phyloP scores from a whole-genome alignment of 2,797 vertebrate species.

The Loriculus beryllinus region DNA sequence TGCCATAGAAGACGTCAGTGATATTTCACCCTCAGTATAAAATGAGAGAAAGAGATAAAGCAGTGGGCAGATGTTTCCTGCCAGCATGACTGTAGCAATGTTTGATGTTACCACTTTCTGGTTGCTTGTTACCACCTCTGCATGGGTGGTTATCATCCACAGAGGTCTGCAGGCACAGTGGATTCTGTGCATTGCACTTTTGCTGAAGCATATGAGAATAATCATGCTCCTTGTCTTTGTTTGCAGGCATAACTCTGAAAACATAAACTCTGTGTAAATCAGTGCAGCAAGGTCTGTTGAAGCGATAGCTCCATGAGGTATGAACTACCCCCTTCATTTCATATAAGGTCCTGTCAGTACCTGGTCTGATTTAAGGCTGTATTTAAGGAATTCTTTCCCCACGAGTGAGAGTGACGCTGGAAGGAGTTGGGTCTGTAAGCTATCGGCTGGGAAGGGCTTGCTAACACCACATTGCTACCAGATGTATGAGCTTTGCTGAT shows the following conservation, averaged over 20 bases:
- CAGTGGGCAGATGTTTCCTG: slow-evolving; percentile 11
- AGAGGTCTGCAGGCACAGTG: background rate
- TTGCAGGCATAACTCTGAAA: slow-evolving; percentile 31
- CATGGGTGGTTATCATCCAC: background rate
- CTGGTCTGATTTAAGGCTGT: slow-evolving; percentile 36
- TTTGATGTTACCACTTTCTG: background rate
- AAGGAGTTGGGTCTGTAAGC: background rate
- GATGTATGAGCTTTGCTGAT: slow-evolving; percentile 52
- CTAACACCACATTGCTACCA: slow-evolving; percentile 47
- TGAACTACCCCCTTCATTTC: background rate
- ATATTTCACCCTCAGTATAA: background rate
- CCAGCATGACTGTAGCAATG: background rate
- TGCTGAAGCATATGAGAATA: slow-evolving; percentile 24
- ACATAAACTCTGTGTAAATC: slow-evolving; percentile 27
- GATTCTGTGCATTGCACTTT: background rate
- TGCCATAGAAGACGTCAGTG: background rate
- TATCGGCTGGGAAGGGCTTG: slow-evolving; percentile 1
- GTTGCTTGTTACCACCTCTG: slow-evolving; percentile 25
- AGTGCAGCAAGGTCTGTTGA: slow-evolving; percentile 22
- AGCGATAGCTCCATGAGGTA: slow-evolving; percentile 33
- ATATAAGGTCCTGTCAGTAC: slow-evolving; percentile 49
- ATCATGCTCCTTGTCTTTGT: slow-evolving; percentile 14
- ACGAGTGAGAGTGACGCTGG: background rate
- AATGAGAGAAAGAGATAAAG: background rate
- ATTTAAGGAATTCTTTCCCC: slow-evolving; percentile 21